Evolutionary conservation across 2,888 invertebrate genomes (phyloP).

Genomic region (Myopa testacea): DNA sequence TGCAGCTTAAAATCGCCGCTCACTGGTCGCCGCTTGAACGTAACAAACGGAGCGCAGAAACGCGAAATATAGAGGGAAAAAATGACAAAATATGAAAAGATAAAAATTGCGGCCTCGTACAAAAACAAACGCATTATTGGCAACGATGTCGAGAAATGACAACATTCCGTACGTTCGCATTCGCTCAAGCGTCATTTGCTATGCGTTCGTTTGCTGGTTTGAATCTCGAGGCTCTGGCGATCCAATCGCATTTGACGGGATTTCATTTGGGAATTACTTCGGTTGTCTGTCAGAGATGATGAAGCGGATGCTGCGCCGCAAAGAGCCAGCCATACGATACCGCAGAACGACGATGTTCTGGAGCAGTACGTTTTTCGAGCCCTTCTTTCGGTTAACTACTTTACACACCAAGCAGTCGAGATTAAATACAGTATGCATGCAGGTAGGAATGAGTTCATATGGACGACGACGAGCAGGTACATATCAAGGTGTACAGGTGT

Average conservation of each 20-base stretch:
- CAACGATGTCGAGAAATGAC: slow-evolving; percentile 38
- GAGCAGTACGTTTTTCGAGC: not conserved
- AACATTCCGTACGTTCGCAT: slow-evolving; percentile 37
- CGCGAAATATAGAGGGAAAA: not conserved
- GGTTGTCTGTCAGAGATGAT: slow-evolving; percentile 37
- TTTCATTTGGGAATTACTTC: slow-evolving; percentile 40
- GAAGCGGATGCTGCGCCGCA: slow-evolving; percentile 27
- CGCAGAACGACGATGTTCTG: not conserved
- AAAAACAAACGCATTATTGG: slow-evolving; percentile 37
- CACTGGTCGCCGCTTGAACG: not conserved
- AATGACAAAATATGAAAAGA: slow-evolving; percentile 37
- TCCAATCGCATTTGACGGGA: slow-evolving; percentile 33
- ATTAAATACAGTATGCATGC: not conserved
- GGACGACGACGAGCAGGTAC: no score
- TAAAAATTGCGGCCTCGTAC: slow-evolving; percentile 30
- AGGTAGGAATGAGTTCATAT: not conserved
- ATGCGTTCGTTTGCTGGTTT: not conserved
- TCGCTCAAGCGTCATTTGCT: slow-evolving; percentile 29
- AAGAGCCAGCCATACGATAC: not conserved
- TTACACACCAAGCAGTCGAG: not conserved
- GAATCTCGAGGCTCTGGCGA: slow-evolving; percentile 9
- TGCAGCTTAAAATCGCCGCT: slow-evolving; percentile 21
- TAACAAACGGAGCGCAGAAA: not conserved
- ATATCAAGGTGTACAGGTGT: no score
- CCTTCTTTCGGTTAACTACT: not conserved